Conservation (phyloP, 2,797 vertebrate genomes). For the Chiroxiphia lanceolata region DNA sequence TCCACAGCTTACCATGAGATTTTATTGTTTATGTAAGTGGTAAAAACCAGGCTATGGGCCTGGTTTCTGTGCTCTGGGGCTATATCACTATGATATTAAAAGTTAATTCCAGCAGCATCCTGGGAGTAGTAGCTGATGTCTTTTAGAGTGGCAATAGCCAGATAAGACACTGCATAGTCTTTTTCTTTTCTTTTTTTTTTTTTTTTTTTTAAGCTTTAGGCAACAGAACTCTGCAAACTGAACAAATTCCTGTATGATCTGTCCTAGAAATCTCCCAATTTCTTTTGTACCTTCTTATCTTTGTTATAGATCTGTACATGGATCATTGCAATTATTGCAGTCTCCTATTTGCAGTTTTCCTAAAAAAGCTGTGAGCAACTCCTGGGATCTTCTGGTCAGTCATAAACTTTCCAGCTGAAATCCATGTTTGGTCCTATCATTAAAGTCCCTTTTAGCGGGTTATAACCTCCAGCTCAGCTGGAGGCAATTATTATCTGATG, state of each 20-base stretch:
- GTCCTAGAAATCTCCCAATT: not conserved
- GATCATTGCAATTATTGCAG: not conserved
- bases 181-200: not conserved
- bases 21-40: not conserved
- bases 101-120: not conserved
- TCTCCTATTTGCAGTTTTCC: not conserved
- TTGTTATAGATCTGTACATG: not conserved
- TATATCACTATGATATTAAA: not conserved
- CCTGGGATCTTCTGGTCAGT: not conserved
- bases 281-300: not conserved
- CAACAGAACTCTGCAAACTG: not conserved
- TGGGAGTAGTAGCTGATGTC: not conserved
- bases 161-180: not conserved
- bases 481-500: slow-evolving; percentile 59
- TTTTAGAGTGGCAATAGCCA: not conserved
- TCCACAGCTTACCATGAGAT: not conserved
- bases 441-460: not conserved
- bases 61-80: not conserved
- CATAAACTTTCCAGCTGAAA: slow-evolving; percentile 11
- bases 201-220: not conserved
- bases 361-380: not conserved
- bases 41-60: not conserved
- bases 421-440: not conserved
- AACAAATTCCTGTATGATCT: not conserved
- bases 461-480: slow-evolving; percentile 52